These are phyloP conservation scores for Dromaius novaehollandiae DNA, from an alignment of 2,113 vertebrate species.

Conservation along the genomic window DNA sequence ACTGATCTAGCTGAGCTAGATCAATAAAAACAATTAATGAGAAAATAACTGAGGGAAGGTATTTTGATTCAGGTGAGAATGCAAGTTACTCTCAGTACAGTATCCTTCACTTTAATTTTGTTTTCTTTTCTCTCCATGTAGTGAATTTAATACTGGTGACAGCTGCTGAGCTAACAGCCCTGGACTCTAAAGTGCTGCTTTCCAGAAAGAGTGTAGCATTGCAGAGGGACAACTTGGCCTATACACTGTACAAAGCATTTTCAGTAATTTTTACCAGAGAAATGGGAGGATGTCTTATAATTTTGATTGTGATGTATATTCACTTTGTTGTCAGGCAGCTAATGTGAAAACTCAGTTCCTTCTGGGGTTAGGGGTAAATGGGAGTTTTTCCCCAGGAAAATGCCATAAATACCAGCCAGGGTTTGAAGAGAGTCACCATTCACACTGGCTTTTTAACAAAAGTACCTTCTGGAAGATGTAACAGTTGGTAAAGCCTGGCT, in stretches of 20 bases:
- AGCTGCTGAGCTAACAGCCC: conserved; percentile 50
- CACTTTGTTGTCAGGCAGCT: background rate
- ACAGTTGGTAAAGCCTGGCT: background rate
- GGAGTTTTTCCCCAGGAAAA: conserved; percentile 6
- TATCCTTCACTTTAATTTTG: background rate
- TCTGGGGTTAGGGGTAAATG: background rate
- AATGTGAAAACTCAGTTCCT: background rate
- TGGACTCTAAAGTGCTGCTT: background rate
- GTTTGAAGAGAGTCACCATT: background rate
- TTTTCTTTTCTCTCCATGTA: background rate
- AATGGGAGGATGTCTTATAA: background rate
- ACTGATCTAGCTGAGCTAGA: background rate
- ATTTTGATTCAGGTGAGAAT: background rate
- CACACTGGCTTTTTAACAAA: background rate
- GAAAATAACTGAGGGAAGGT: background rate
- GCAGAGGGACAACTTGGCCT: background rate
- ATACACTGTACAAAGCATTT: background rate
- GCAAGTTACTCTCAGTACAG: background rate
- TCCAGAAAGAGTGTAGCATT: conserved; percentile 9
- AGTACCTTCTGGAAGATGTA: background rate
- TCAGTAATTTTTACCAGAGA: background rate
- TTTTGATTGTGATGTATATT: background rate
- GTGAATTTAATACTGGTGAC: conserved; percentile 44
- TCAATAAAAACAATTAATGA: conserved; percentile 19
- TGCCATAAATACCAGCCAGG: background rate